phyloP scores from a whole-genome alignment of 64 coral and sea anemone genomes.

The Porites australiensis region DNA sequence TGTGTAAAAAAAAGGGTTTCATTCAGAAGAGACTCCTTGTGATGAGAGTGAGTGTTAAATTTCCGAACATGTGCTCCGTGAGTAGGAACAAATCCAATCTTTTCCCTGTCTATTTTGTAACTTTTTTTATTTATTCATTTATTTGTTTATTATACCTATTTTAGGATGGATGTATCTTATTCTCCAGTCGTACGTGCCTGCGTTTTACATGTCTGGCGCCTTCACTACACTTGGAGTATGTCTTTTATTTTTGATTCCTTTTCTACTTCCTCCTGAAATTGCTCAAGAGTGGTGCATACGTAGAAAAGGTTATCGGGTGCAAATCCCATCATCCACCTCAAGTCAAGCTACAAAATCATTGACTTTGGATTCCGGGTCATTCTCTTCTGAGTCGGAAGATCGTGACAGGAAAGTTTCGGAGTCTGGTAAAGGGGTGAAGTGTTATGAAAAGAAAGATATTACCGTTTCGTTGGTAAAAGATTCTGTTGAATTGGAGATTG shows the following conservation, averaged over 20 bases:
- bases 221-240: slow-evolving; percentile 83
- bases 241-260: slow-evolving; percentile 78
- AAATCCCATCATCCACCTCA: slow-evolving; percentile 49
- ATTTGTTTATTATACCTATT: background rate
- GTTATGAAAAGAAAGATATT: slow-evolving; percentile 14
- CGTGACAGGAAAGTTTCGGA: no score
- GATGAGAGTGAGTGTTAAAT: no score
- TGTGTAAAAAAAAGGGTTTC: no score
- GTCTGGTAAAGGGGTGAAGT: background rate
- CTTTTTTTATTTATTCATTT: no score
- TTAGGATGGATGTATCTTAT: slow-evolving; percentile 87
- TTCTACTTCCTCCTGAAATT: slow-evolving; percentile 83
- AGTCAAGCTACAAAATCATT: slow-evolving; percentile 50
- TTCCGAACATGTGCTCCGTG: no score
- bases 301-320: slow-evolving; percentile 18
- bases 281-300: slow-evolving; percentile 69
- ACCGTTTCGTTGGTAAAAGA: background rate
- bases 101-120: no score
- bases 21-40: no score
- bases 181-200: slow-evolving; percentile 67
- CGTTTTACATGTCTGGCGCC: slow-evolving; percentile 91
- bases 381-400: background rate
- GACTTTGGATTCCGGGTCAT: slow-evolving; percentile 38
- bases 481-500: background rate
- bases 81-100: no score